Base-by-base conservation (phyloP, 1,140 invertebrate species). In the Drosophila navojoa region DNA sequence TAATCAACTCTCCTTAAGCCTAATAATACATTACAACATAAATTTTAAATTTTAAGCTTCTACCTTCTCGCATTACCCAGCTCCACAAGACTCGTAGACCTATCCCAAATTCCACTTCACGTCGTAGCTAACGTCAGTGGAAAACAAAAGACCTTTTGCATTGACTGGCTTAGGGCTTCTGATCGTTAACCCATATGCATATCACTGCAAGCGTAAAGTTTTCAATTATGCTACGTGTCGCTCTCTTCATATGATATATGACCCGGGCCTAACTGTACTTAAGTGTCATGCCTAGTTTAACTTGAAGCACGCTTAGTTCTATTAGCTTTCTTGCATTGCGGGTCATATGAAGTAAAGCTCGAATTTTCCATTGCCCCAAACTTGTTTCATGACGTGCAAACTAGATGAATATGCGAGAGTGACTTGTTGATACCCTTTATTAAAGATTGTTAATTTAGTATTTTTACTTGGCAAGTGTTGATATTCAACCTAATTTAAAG, bases 271-370 rank as follows among this genome's bases (percentile, higher is more conserved):
- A 72, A 72, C 70, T 40, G 70, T 71, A 52, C 25, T 58, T 11
- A 47, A n/a, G 15, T 67, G 63, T 72, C 70, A 72, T 68, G 70
- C 47, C 49, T 68, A 60, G 70, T 72, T 72, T 55, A 72, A 72
- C 70, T 59, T 35, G 32, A 59, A 59, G 22, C 38, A 42, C 49
- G 55, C 47, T 52, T 19, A 44, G 70, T 76, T 73, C 71, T 75
- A 58, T 73, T 57, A 73, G 68, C 58, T 76, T 64, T 64, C 69
- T 49, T 70, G 50, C 60, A 71, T 58, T 68, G 49, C 70, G 40
- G 64, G 54, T 68, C 63, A 58, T 67, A 32, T 19, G 10, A 67
- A 27, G 49, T 27, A 13, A 16, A 52, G 35, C 19, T 15, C 9
- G 38, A 69, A 50, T 55, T 69, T 61, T 44, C 57, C 67, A 70